Conservation (phyloP, 1,140 invertebrate species). For the Heliconius melpomene region DNA sequence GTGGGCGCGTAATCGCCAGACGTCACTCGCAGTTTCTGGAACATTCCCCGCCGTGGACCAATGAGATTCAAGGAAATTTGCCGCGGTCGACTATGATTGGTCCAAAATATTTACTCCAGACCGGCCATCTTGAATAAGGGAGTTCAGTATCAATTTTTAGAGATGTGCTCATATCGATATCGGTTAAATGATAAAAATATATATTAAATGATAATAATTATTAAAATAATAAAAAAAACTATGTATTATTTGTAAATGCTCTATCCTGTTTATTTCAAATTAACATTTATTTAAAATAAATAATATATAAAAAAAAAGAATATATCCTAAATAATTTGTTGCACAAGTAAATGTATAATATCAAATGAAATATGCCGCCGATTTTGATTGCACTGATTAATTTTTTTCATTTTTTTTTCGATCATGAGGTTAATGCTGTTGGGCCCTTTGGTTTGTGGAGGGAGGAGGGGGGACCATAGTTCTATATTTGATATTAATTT, state of each 20-base stretch:
- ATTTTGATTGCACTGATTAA: too few relatives aligned
- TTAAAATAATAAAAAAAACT: too few relatives aligned
- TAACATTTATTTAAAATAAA: too few relatives aligned
- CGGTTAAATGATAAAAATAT: neutral
- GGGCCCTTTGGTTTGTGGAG: too few relatives aligned
- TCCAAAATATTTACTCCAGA: conserved; percentile 35
- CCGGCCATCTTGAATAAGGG: conserved; percentile 23
- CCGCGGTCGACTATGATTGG: conserved; percentile 53
- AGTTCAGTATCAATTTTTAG: conserved; percentile 2
- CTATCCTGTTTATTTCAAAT: neutral
- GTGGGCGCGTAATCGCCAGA: conserved; percentile 52
- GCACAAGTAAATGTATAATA: too few relatives aligned
- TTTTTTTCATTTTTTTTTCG: too few relatives aligned
- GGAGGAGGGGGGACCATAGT: too few relatives aligned
- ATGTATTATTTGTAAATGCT: neutral
- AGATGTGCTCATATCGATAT: neutral
- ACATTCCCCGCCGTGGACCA: conserved; percentile 64
- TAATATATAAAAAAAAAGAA: too few relatives aligned
- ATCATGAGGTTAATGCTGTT: too few relatives aligned
- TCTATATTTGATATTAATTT: too few relatives aligned
- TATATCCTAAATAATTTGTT: too few relatives aligned
- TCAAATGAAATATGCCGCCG: too few relatives aligned
- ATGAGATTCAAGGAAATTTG: conserved; percentile 42
- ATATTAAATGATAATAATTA: neutral
- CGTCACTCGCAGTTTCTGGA: conserved; percentile 74